These are phyloP conservation scores for Tragelaphus buxtoni DNA, from an alignment of 2,113 vertebrate genomes.

Conservation along the genomic window DNA sequence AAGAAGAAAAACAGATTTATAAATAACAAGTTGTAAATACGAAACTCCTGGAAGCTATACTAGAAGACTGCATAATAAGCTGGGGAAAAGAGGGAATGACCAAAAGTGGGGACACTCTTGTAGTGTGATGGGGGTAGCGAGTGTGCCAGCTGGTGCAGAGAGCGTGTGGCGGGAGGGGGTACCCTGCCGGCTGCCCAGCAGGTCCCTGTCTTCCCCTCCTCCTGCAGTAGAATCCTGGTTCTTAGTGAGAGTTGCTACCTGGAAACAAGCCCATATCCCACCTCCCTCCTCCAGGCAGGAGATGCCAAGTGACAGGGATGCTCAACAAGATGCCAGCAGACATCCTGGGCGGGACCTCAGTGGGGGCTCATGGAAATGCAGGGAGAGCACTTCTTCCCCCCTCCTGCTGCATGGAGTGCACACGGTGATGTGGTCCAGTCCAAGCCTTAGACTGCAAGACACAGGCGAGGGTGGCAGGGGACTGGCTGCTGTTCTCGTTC, in stretches of 20 bases:
- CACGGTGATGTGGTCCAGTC: background rate
- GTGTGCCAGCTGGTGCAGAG: background rate
- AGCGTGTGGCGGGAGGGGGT: accelerated
- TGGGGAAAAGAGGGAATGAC: background rate
- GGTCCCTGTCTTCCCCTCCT: no score
- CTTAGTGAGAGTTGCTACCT: background rate
- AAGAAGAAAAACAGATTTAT: background rate
- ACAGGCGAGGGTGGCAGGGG: background rate
- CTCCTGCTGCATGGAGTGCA: background rate
- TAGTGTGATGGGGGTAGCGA: no score
- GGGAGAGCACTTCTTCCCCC: background rate
- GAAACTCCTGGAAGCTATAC: background rate
- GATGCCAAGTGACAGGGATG: background rate
- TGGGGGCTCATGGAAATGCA: background rate
- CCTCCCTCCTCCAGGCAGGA: background rate
- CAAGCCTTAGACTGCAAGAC: background rate
- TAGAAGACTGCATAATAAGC: background rate
- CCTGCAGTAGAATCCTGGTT: background rate
- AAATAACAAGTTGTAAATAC: background rate
- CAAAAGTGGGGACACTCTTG: no score
- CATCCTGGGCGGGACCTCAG: background rate
- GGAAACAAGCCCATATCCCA: background rate
- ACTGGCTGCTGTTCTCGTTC: background rate
- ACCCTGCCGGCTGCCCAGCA: no score
- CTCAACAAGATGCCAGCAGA: background rate